Base-by-base conservation (phyloP, 2,797 vertebrate genomes). In the Anas bahamensis region DNA sequence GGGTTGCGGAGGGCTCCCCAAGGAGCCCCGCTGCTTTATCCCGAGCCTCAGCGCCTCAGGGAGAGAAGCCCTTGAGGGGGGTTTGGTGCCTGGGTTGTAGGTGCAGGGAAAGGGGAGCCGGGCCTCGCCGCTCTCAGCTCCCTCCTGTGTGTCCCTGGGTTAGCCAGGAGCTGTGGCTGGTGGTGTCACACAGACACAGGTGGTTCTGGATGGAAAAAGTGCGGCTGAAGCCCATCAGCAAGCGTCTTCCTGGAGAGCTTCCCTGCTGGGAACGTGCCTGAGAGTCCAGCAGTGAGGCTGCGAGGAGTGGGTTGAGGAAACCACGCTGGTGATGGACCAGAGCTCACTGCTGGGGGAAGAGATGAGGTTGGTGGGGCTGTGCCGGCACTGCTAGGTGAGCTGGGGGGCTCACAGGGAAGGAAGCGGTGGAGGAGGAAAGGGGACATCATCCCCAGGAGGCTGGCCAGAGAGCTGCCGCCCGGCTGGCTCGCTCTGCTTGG, bases 21-120 rank as follows among this genome's bases (percentile, higher is more conserved):
- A 24, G 48, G 48, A 48, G 48, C 46, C 46, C 12, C 4, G 46
- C 10, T 11, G 17, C 9, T 59, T 29, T 55, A 9, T 6, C 35
- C 37, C 39, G 35, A 50, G 37, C 19, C 17, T 5, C 66, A 60
- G 10, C 24, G 39, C 17, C 10, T 77, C 31, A 11, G 8, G 19
- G 35, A 77, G 19, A 1, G 2, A 5, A 13, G 29, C 29, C 64
- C 28, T 77, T 0, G 0, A 6, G 3, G 12, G 12, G 29, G 23
- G 22, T 1, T 0, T 1, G 6, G 17, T 12, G 2, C 21, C 39
- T 68, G 33, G 7, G 73, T 91, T 81, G 19, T 65, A 16, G 9
- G 52, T 29, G n/a, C 21, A 26, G 31, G 17, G n/a, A 31, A 65
- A 31, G 26, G 28, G 15, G 59, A 53, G 52, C 18, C 33, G 55